These are phyloP conservation scores for Hemiprocne comata DNA, from an alignment of 2,113 vertebrate species.

Conservation along the genomic window DNA sequence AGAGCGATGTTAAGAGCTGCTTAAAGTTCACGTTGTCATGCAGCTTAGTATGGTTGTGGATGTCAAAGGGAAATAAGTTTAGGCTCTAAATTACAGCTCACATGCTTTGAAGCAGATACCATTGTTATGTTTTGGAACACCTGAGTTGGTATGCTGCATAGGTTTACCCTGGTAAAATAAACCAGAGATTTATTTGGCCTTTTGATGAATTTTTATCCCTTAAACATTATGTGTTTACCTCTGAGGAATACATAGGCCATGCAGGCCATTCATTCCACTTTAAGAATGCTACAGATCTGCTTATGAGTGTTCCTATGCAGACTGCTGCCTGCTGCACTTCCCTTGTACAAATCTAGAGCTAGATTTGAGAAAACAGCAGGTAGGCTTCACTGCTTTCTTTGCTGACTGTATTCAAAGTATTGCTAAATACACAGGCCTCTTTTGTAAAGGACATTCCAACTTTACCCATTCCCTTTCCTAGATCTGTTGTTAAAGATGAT, in stretches of 20 bases:
- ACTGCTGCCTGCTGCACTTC: neutral
- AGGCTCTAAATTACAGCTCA: neutral
- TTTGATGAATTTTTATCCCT: neutral
- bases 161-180: neutral
- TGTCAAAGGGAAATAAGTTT: neutral
- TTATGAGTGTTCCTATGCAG: neutral
- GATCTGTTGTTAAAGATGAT: neutral
- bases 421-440: neutral
- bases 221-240: neutral
- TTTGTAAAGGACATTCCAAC: neutral
- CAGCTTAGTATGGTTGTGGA: neutral
- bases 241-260: fast-evolving
- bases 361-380: neutral
- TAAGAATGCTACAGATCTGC: neutral
- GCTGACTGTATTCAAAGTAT: neutral
- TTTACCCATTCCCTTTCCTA: neutral
- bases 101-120: neutral
- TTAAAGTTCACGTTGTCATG: fast-evolving
- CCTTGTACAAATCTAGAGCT: neutral
- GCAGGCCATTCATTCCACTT: neutral
- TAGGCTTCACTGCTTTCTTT: neutral
- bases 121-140: neutral
- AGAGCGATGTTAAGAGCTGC: neutral
- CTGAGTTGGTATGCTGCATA: neutral
- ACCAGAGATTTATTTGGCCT: neutral